phyloP scores from a whole-genome alignment of 1,140 invertebrate genomes.

The Frieseomelitta varia region DNA sequence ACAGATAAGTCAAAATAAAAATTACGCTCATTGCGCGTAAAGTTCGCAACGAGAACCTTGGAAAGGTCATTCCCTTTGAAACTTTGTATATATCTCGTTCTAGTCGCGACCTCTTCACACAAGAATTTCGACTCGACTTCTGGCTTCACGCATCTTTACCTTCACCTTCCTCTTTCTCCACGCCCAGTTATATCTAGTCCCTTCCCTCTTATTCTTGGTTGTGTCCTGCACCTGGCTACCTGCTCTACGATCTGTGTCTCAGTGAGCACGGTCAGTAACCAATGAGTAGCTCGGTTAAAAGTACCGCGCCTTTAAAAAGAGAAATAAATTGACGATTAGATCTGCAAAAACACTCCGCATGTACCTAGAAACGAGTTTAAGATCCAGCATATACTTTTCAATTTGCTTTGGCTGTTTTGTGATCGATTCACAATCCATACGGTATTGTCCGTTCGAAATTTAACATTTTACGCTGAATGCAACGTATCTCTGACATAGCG shows the following conservation, averaged over 20 bases:
- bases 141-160: conserved; percentile 46
- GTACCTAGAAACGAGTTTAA: conserved; percentile 1
- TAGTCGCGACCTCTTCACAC: conserved; percentile 19
- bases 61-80: background rate
- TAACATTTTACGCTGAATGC: background rate
- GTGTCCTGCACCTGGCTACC: conserved; percentile 75
- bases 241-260: conserved; percentile 59
- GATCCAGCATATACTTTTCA: background rate
- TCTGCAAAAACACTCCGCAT: conserved; percentile 40
- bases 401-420: background rate
- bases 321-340: conserved; percentile 44
- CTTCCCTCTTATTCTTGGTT: conserved; percentile 55
- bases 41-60: background rate
- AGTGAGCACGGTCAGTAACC: conserved; percentile 53
- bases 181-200: conserved; percentile 10
- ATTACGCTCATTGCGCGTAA: background rate
- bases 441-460: background rate
- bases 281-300: conserved; percentile 48
- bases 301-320: conserved; percentile 47
- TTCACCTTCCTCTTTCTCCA: conserved; percentile 27
- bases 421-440: background rate
- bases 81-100: background rate
- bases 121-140: conserved; percentile 48
- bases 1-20: no score
- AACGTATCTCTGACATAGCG: no score